phyloP scores from a whole-genome alignment of 2,888 invertebrate genomes.

The Lycia hirtaria region DNA sequence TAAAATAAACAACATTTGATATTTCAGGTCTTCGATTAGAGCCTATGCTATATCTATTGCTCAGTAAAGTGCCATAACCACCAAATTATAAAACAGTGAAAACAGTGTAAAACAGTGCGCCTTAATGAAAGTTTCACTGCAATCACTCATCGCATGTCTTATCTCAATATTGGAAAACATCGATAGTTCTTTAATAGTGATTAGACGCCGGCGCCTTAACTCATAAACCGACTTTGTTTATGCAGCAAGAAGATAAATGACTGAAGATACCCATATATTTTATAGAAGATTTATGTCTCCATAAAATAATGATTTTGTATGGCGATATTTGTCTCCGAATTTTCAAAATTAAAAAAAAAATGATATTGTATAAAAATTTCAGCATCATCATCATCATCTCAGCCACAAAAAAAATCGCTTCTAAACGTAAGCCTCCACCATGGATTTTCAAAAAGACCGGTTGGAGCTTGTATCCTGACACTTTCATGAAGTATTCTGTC shows the following conservation, averaged over 20 bases:
- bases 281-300: conserved; percentile 22
- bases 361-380: no score
- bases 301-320: conserved; percentile 20
- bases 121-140: conserved; percentile 12
- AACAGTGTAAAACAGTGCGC: conserved; percentile 7
- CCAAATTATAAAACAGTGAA: conserved; percentile 10
- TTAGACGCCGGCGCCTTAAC: conserved; percentile 33
- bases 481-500: no score
- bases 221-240: conserved; percentile 39
- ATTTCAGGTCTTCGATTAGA: background rate
- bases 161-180: conserved; percentile 29
- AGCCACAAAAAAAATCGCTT: no score
- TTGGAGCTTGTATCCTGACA: no score
- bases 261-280: conserved; percentile 18
- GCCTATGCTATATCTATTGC: background rate
- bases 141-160: conserved; percentile 19
- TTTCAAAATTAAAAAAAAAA: no score
- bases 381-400: no score
- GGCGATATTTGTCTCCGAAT: conserved; percentile 6
- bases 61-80: background rate
- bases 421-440: no score
- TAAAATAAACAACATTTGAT: no score
- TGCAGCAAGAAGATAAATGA: conserved; percentile 37
- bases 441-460: no score
- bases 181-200: conserved; percentile 25